Evolutionary conservation across 2,888 invertebrate species (phyloP), one percentile per base, ranked within the genome.

Genomic region (Drosophila hawaiiensis): DNA sequence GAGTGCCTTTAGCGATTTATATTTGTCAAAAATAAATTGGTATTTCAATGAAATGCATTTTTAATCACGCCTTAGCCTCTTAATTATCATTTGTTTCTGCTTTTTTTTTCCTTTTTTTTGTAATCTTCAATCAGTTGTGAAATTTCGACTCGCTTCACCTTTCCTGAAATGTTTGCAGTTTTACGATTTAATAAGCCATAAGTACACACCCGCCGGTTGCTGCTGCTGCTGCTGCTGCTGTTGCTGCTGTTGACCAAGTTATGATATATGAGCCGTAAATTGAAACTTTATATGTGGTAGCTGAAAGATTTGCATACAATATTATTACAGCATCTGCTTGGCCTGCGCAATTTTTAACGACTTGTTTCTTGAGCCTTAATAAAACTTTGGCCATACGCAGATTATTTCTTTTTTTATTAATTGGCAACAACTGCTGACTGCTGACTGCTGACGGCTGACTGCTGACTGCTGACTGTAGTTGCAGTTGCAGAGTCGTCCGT

Each of bases 181-280:
- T 89, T 76, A 87, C 90, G 90, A 88, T 76, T 80, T 72, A 85
- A 88, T 85, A 90, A 80, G 90, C 82, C 79, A 65, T 81, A 74
- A 73, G 79, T 66, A 71, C 74, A 14, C 37, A 49, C 52, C 65
- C 71, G 73, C 68, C 22, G 16, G 47, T 22, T 47, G 47, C 47
- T 47, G 47, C 37, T 16, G 35, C 37, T 16, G 35, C 19, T 39
- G 37, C n/a, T 43, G 43, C 43, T 41, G 41, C 10, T 19, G 39
- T 3, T 39, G 39, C 2, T 22, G 47, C 62, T n/a, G 78, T 43
- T 85, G 88, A 52, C 78, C 88, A 78, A 82, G 63, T 80, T 90
- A 88, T 85, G 90, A 85, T 90, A 85, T 88, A 85, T 85, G 90
- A 90, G 76, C 75, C 85, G 85, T 86, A 86, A 86, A 86, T 86